These are phyloP conservation scores for Streptopelia turtur DNA, from an alignment of 2,797 vertebrate species.

Conservation along the genomic window DNA sequence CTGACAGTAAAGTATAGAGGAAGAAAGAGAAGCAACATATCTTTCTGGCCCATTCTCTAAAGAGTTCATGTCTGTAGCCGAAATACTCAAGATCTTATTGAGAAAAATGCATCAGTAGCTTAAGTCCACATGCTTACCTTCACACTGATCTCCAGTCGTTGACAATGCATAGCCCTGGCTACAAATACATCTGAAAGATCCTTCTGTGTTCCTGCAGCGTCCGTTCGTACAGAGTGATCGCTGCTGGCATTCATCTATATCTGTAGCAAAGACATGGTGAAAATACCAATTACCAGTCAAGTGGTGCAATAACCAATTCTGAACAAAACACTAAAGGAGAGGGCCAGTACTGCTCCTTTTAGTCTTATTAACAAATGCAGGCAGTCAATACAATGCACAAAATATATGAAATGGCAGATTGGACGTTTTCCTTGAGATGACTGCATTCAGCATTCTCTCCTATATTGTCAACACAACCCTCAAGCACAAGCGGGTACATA, in stretches of 20 bases:
- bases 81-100: background rate
- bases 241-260: constrained; percentile 92
- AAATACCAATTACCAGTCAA: background rate
- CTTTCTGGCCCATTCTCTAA: background rate
- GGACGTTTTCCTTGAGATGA: background rate
- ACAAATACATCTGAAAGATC: constrained; percentile 91
- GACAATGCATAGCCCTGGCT: constrained; percentile 85
- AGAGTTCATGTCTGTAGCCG: background rate
- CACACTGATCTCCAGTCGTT: constrained; percentile 85
- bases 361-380: background rate
- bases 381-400: background rate
- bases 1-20: background rate
- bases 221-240: constrained; percentile 84
- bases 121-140: constrained; percentile 80
- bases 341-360: background rate
- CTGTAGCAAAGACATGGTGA: constrained; percentile 70
- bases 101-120: background rate
- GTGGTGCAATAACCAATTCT: background rate
- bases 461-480: background rate
- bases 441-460: background rate
- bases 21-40: background rate
- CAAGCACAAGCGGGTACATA: background rate
- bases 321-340: background rate
- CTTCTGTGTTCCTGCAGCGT: constrained; percentile 90
- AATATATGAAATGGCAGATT: background rate